Percentiles rank a stretch among this genome's conserved stretches.
Evolutionary conservation across 2,113 vertebrate genomes (phyloP).

Genomic region (Ranitomeya variabilis): DNA sequence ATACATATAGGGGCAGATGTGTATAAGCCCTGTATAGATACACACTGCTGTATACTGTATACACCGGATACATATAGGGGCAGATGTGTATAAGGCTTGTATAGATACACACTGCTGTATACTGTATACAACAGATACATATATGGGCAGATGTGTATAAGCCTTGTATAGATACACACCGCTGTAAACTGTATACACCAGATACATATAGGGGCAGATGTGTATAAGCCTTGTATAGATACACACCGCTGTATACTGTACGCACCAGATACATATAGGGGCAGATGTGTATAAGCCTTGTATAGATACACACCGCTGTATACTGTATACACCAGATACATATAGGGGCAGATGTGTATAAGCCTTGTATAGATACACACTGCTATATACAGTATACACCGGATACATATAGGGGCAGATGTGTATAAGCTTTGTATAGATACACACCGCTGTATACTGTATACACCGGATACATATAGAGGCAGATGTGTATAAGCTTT

Average conservation of each 20-base stretch:
- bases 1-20: background rate
- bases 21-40: background rate
- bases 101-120: background rate
- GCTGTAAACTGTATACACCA: background rate
- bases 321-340: background rate
- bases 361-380: background rate
- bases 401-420: background rate
- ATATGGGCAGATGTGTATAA: background rate
- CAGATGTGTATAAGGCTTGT: background rate
- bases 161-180: background rate
- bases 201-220: background rate
- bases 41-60: background rate
- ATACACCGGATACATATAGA: background rate
- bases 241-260: background rate
- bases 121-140: background rate
- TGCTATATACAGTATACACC: background rate
- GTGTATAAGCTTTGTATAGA: background rate
- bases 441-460: background rate
- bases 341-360: background rate
- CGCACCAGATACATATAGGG: background rate
- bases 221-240: background rate
- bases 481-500: background rate
- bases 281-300: background rate
- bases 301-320: background rate
- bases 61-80: background rate